Evolutionary conservation across 2,888 invertebrate genomes (phyloP), one percentile per base, ranked within the genome.

Genomic region (Bruchidius siliquastri): DNA sequence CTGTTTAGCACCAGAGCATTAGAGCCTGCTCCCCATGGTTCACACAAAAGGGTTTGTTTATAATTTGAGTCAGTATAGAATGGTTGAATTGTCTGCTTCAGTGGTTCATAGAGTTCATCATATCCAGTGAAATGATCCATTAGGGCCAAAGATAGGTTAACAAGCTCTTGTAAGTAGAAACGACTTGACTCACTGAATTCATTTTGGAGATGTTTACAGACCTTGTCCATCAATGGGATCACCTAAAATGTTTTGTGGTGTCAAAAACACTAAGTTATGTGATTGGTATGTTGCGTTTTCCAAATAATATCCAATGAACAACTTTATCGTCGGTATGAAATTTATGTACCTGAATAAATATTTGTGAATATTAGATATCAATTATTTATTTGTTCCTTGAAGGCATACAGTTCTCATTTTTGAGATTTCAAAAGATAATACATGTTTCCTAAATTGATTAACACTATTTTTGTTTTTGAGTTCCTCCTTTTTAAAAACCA

Each of bases 101-200:
- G 76, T 69, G 81, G 82, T 20, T 85, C 85, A 73, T 87, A 87
- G 3, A 82, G 71, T 69, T 79, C 76, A 0, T 83, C 79, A 73
- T 86, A 84, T 1, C 81, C 83, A 0, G 79, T 77, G 81, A 90
- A 91, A 74, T 88, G 87, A 68, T 88, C 86, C 84, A 89, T 88
- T 20, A 91, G 81, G 0, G 87, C 88, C 73, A 87, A 85, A 72
- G 88, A 86, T 10, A 92, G 87, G 77, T 92, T 91, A 0, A 92
- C 91, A 26, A 92, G 85, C 72, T 89, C 89, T 79, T 92, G 91
- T 69, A 93, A 79, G 75, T 86, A 88, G 0, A 79, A 79, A 21
- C 81, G 82, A 74, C 87, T 86, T 21, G 83, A 80, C 10, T 90
- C 90, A 0, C 89, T 88, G 73, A 90, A 88, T 78, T 92, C 92